Base-by-base conservation (phyloP, 2,888 invertebrate species). In the Podabrus alpinus region DNA sequence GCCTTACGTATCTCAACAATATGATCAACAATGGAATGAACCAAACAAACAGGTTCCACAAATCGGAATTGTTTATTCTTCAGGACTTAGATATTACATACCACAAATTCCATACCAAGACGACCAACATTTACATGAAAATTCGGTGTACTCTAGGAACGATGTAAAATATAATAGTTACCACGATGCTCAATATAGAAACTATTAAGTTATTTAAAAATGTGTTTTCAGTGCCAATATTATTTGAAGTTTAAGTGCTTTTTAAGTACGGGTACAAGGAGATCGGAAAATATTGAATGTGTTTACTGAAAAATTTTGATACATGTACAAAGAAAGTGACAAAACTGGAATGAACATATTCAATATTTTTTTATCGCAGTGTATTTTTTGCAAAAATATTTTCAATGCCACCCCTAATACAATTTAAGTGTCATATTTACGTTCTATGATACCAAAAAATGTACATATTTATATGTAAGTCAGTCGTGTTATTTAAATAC, bases 21-120 rank as follows among this genome's bases (percentile, higher is more conserved):
- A 19, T 59, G 24, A 71, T 59, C 17, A 29, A 19, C 21, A 15
- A 24, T 11, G 21, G 66, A 72, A 73, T 64, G 69, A 80, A 74
- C 59, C 16, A 67, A 61, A 29, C 19, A 66, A 45, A 19, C 64
- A 66, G 16, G 86, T 87, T 17, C 87, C 87, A 3, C 84, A 86
- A 80, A 87, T 88, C 75, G 88, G 87, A 13, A 79, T 88, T 15
- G 77, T 86, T 21, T 87, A 87, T 79, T 87, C 87, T 3, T 81
- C 86, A 3, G 88, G 88, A 15, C 83, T 87, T 13, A 82, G 86
- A 75, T 87, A 87, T 76, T 88, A 88, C 71, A 83, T 87, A 67
- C 88, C 88, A 71, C 87, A 87, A 80, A 73, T 86, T 64, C 79
- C 82, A 61, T 83, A 84, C 72, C 81, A 83, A 70, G 80, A 21